Evolutionary conservation across 2,888 invertebrate genomes (phyloP), one percentile per base, ranked within the genome.

Genomic region (Tipula unca): DNA sequence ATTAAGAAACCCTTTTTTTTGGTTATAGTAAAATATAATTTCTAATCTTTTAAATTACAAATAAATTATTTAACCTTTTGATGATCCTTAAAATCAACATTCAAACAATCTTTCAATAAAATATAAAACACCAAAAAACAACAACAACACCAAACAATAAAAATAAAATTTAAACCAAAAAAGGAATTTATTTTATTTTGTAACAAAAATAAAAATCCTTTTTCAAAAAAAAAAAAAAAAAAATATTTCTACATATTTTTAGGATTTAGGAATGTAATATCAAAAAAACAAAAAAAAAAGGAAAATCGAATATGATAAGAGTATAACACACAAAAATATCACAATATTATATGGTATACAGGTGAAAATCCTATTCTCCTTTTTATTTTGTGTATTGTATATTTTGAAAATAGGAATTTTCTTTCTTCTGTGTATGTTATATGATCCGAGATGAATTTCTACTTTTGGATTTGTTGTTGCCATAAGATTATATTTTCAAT

Each of bases 401-500:
- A 69, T 69, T 69, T 69, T 69, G 25, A 3, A 25, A 25, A 69
- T 25, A 25, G 10, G 13, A 69, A 25, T 69, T 69, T 69, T 10
- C 69, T 25, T 69, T 25, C 25, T 25, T 25, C 10, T 69, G 1
- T 17, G 48, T 69, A 25, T 69, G 69, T 69, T 20, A 69, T 25
- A 69, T 69, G 69, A 69, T 69, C 69, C 69, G 25, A 69, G 69
- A 69, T 25, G 69, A 69, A 69, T 14, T 69, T 69, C 69, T 69
- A 69, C 69, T 69, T 13, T 69, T 10, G n/a, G 25, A 69, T 25
- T 69, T 69, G 69, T 69, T 69, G 25, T 69, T 69, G 69, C 25
- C 69, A 69, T 69, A 69, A 69, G 69, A 69, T 69, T 69, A 69
- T 69, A 69, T 69, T 69, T 69, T 69, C 69, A 69, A 69, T 69